Base-by-base conservation (phyloP, 2,888 invertebrate genomes). In the Geophilus truncorum region DNA sequence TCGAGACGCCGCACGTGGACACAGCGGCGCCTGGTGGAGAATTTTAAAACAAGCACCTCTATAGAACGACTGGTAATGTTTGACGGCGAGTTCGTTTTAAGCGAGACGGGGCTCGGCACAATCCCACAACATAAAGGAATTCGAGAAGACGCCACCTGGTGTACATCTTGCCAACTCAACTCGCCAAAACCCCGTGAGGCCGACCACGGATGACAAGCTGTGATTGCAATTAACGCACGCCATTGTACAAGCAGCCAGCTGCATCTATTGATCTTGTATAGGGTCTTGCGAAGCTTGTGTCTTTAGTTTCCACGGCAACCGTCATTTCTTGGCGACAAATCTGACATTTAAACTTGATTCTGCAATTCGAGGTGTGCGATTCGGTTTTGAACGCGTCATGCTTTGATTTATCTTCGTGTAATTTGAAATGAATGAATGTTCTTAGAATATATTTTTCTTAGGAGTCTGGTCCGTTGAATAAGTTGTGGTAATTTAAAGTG, bases 171-270 rank as follows among this genome's bases (percentile, higher is more conserved):
- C 70, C 70, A 70, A 51, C 51, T 51, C 51, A 51, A 51, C 51
- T 51, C 51, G 51, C 51, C 51, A 51, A 51, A 70, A 70, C 70
- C 70, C 70, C 25, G 70, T 28, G 70, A 51, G 70, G 70, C 70
- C 70, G 70, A 28, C 70, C 70, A 70, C 70, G 70, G 70, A 70
- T 70, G 70, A 70, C 70, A 70, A 70, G 70, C 70, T 70, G 70
- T 70, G 70, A 70, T 70, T 70, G 70, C 70, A 70, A 70, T 70
- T 70, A 70, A 70, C 70, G 70, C 70, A 15, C 70, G 28, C 70
- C 70, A 70, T 70, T 70, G 70, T 70, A 70, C 70, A 25, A 70
- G n/a, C 70, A 70, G n/a, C 70, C 70, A 70, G 70, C 70, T 70
- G 70, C 70, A 70, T 70, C 70, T 70, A 70, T 70, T 70, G 70